Base-by-base conservation (phyloP, 37 sponge, comb jelly and placozoan genomes). In the Lycopodina hypogea region DNA sequence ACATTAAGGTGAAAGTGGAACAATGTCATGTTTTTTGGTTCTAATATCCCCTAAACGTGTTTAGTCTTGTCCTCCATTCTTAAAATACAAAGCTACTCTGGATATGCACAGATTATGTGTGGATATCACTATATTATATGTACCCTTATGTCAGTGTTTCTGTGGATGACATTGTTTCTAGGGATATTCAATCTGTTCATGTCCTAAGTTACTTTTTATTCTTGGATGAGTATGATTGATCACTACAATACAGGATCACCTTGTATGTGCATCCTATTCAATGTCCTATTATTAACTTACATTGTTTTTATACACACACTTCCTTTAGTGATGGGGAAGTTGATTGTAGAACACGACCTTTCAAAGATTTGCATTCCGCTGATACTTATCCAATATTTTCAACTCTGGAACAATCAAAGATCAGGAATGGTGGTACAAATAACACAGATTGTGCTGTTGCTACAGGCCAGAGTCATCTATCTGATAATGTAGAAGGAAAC, bases 1-100 rank as follows among this genome's bases (percentile, higher is more conserved):
- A 81, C 82, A 1, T 63, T 65, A 48, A 81, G 82, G 82, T 81
- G 29, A n/a, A n/a, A 50, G 62, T 61, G 29, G 38, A 9, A 59
- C 42, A 42, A 18, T 39, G 2, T 38, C 45, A 70, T 35, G 4
- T n/a, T 70, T 9, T n/a, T n/a, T n/a, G n/a, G n/a, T n/a, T n/a
- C n/a, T n/a, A n/a, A n/a, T n/a, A n/a, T n/a, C n/a, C n/a, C n/a
- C n/a, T n/a, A n/a, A n/a, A n/a, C n/a, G n/a, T n/a, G n/a, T n/a
- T n/a, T n/a, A n/a, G n/a, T n/a, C n/a, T n/a, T n/a, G n/a, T n/a
- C n/a, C n/a, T n/a, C n/a, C n/a, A n/a, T n/a, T n/a, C n/a, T n/a
- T n/a, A n/a, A n/a, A n/a, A n/a, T n/a, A n/a, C n/a, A n/a, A n/a
- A n/a, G n/a, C n/a, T n/a, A n/a, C n/a, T n/a, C n/a, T n/a, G n/a